Evolutionary conservation across 2,888 invertebrate species (phyloP), one percentile per base, ranked within the genome.

Genomic region (Ormyrus labotus): DNA sequence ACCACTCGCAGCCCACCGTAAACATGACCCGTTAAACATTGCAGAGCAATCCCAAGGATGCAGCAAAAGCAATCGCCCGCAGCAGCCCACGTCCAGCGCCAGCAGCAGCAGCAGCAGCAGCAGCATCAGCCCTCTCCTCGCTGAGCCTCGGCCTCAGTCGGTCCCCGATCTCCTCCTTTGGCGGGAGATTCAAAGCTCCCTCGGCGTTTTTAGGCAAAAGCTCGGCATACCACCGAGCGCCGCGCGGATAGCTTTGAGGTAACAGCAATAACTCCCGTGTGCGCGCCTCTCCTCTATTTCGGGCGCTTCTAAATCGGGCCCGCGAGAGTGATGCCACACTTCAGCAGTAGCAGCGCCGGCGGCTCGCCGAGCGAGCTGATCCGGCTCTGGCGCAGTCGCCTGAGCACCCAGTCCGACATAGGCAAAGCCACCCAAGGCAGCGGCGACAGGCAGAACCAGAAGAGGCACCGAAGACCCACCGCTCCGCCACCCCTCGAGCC

Each of bases 321-420:
- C 87, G 11, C 86, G 85, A 87, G 88, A 87, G 88, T 89, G 90
- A 90, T 89, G 89, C 87, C 88, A 88, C 88, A 88, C 89, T 88
- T 89, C 86, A 85, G 85, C 86, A 87, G 87, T 87, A 85, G 85
- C 83, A 82, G 82, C 83, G 76, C 82, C 83, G 74, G 83, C 67
- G 81, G 81, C 81, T 83, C 82, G 82, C 80, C 82, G 71, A 83
- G 81, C 83, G 82, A 83, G 84, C 82, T 80, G 82, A 81, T 82
- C 83, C 82, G 79, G 76, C 83, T 83, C 83, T 84, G 84, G 87
- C 87, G 88, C 89, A 89, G 89, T 90, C 89, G 88, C 86, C 87
- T 85, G 76, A 86, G 85, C 86, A 78, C 34, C 2, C 1, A 78
- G 9, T 60, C 34, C 51, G 70, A 6, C 48, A 64, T 11, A 48